Base-by-base conservation (phyloP, 2,888 invertebrate genomes). In the Mactromeris polynyma region DNA sequence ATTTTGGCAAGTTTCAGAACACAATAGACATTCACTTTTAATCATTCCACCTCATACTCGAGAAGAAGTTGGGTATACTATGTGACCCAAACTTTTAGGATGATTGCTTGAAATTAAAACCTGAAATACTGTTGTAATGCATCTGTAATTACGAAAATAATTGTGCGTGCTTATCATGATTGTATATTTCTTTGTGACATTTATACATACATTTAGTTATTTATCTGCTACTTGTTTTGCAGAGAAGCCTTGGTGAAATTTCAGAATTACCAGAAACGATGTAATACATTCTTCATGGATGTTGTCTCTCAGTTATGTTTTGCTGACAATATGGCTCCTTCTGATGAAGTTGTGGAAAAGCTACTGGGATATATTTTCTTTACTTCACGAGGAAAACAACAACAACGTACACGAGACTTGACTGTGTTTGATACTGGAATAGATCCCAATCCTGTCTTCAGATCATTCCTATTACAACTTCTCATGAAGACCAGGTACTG, bases 361-460 rank as follows among this genome's bases (percentile, higher is more conserved):
- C 51, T 91, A 4, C 78, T 91, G 17, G 81, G 81, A 11, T 90
- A 89, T 79, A 81, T 91, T 17, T 82, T 77, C 36, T 64, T 84
- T 7, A 46, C 54, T 4, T 81, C 80, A 83, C 80, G 81, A n/a
- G n/a, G n/a, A 64, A 46, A 46, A 46, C 38, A 77, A 31, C 83
- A 88, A 46, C 73, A 83, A 81, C 77, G 77, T 26, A 94, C 94
- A 38, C 92, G 91, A 54, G 81, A 92, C 11, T 86, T 95, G 93
- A 92, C 92, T 19, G 87, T 95, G 77, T 93, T 94, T 81, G 91
- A 93, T 54, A 94, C 94, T 81, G 88, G 91, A 17, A 89, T 95
- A 86, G 95, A 95, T 86, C 95, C 95, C 1, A 95, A 93, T 11
- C 96, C 95, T 19, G 95, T 95, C 3, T 93, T 95, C 9, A 87